Percentiles rank a stretch among this genome's conserved stretches.
Evolutionary conservation across 1,140 invertebrate species (phyloP).

Genomic region (Lysiphlebus fabarum): DNA sequence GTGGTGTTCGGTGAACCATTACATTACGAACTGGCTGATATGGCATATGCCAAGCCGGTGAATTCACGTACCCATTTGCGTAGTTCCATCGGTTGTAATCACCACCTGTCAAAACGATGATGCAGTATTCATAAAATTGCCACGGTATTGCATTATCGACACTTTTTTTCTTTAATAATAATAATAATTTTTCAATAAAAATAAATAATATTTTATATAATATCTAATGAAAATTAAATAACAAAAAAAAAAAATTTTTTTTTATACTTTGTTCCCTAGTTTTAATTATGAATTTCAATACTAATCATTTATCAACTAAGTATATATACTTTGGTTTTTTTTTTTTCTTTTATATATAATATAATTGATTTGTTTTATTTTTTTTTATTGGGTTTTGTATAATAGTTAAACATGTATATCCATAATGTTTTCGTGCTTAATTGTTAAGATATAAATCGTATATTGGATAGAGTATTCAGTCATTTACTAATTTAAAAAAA

Average conservation of each 20-base stretch:
- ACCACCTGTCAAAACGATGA: conserved; percentile 53
- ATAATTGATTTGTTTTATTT: conserved; percentile 19
- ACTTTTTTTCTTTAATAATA: conserved; percentile 12
- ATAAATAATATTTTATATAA: conserved; percentile 3
- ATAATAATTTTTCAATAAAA: conserved; percentile 1
- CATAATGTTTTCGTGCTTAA: conserved; percentile 15
- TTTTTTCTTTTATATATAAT: conserved; percentile 19
- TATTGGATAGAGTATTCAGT: conserved; percentile 30
- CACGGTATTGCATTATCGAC: conserved; percentile 1
- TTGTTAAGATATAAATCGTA: conserved; percentile 26
- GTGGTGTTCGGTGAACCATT: conserved; percentile 56
- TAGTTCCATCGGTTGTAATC: conserved; percentile 54
- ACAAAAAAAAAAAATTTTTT: conserved; percentile 8
- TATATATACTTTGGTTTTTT: conserved; percentile 13
- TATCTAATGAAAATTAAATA: conserved; percentile 1
- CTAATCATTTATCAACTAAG: neutral
- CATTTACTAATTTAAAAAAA: conserved; percentile 28
- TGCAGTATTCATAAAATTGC: conserved; percentile 28
- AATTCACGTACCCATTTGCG: conserved; percentile 54
- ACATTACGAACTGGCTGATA: conserved; percentile 54
- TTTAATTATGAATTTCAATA: conserved; percentile 24
- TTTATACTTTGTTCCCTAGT: conserved; percentile 30
- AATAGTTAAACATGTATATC: conserved; percentile 11
- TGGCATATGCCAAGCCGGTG: conserved; percentile 55
- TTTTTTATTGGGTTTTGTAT: conserved; percentile 14